Evolutionary conservation across 2,113 vertebrate genomes (phyloP), one percentile per base, ranked within the genome.

Genomic region (Girardinichthys multiradiatus): DNA sequence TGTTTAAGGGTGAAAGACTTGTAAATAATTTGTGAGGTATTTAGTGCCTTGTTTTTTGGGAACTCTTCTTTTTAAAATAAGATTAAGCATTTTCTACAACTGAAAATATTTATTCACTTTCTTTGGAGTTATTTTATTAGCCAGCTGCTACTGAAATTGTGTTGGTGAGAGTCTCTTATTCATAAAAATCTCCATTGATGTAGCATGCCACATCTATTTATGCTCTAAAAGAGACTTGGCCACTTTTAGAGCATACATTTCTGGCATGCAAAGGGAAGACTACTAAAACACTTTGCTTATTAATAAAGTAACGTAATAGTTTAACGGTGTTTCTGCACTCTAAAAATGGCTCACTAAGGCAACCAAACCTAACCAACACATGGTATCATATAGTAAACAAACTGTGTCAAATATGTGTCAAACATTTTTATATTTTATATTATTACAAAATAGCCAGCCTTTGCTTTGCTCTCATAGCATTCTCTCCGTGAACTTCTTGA

Each of bases 21-120:
- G 77, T 81, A 77, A 83, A 85, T 78, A 65, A 61, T 27, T 89
- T 39, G 65, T 87, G 73, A 35, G 24, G 19, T 45, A 35, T 61
- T 76, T 8, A 4, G 54, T 66, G 66, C 58, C 66, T 79, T 65
- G 64, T 35, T 6, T 10, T 19, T 63, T 9, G n/a, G n/a, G n/a
- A n/a, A n/a, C n/a, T n/a, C n/a, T n/a, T n/a, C n/a, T n/a, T n/a
- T n/a, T n/a, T n/a, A n/a, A n/a, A n/a, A n/a, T n/a, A n/a, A n/a
- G 7, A n/a, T 33, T 68, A 14, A 64, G 57, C 31, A 45, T 3
- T 45, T 62, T 61, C 57, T 37, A 63, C 19, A 17, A 68, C 70
- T 73, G 29, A 57, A 68, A 54, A 61, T 73, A 68, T 72, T 80
- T 83, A 31, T n/a, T n/a, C n/a, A 79, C 63, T 83, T 65, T 3